Base-by-base conservation (phyloP, 1,140 invertebrate genomes). In the Drosophila sturtevanti region DNA sequence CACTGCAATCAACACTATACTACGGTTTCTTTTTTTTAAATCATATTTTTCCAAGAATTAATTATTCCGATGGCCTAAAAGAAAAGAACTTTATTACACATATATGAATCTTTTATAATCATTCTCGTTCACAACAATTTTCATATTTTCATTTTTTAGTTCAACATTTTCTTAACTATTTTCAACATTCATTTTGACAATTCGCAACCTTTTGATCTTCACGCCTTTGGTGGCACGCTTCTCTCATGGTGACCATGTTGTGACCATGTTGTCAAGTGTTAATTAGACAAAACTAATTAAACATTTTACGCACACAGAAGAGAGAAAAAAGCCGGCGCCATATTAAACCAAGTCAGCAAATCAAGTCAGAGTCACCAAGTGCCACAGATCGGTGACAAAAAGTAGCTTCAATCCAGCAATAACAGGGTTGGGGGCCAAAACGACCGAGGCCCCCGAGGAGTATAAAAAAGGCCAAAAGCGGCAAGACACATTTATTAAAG, bases 231-330 rank as follows among this genome's bases (percentile, higher is more conserved):
- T 85, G 82, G 82, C 82, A 86, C 82, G 86, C 82, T 86, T 79
- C 68, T 66, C 18, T 48, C 16, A 0, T 48, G 70, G 62, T 66
- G 24, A 11, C 27, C 35, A 56, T 58, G 68, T 65, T 68, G 58
- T 68, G 38, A 72, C 70, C 71, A 62, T 76, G 82, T 76, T 44
- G 41, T 27, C 75, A 86, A 86, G 82, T 86, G 82, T 86, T 86
- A 86, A 86, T 86, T 86, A 86, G 84, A 86, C 82, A 87, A 82
- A 86, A 68, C 79, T 86, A 87, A 86, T 86, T 86, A 86, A 86
- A 68, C 73, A 86, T 87, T 79, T 86, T 87, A 78, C 63, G 82
- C 82, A 87, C 82, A 86, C 71, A 61, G 68, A 61, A 75, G 59
- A 37, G 31, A 58, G n/a, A 6, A n/a, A 41, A 37, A 41, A 61